A percentile compares a stretch with the other conserved stretches of the same genome.
These are phyloP conservation scores for Cynocephalus volans DNA, from an alignment of 2,113 vertebrate genomes.

Conservation along the genomic window DNA sequence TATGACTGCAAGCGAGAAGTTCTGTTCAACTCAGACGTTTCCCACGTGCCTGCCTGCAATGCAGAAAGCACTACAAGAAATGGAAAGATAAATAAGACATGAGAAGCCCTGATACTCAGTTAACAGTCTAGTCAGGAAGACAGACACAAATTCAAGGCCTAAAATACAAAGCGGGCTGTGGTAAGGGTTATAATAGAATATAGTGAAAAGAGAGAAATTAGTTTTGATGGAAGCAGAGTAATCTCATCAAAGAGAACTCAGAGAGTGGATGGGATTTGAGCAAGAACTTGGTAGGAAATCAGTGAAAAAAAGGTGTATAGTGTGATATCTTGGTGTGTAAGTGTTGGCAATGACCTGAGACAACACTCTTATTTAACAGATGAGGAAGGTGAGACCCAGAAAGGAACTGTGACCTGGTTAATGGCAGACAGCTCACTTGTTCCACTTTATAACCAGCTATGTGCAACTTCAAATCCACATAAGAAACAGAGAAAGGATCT, in stretches of 20 bases:
- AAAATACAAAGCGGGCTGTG: background rate
- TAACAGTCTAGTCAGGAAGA: slow-evolving; percentile 66
- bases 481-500: background rate
- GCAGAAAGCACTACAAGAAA: background rate
- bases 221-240: background rate
- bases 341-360: slow-evolving; percentile 25
- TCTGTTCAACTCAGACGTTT: slow-evolving; percentile 29
- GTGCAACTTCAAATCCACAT: background rate
- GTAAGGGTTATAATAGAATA: background rate
- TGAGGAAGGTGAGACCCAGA: background rate
- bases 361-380: background rate
- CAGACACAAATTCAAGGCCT: background rate
- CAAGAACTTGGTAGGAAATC: background rate
- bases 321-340: background rate
- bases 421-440: background rate
- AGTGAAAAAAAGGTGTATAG: background rate
- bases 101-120: slow-evolving; percentile 15
- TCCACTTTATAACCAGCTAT: background rate
- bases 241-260: background rate
- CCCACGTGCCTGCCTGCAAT: background rate
- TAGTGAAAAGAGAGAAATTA: background rate
- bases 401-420: background rate
- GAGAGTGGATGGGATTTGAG: background rate
- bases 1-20: background rate
- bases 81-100: slow-evolving; percentile 69